Conservation (phyloP, 2,888 invertebrate genomes). For the Sussaba pulchella region DNA sequence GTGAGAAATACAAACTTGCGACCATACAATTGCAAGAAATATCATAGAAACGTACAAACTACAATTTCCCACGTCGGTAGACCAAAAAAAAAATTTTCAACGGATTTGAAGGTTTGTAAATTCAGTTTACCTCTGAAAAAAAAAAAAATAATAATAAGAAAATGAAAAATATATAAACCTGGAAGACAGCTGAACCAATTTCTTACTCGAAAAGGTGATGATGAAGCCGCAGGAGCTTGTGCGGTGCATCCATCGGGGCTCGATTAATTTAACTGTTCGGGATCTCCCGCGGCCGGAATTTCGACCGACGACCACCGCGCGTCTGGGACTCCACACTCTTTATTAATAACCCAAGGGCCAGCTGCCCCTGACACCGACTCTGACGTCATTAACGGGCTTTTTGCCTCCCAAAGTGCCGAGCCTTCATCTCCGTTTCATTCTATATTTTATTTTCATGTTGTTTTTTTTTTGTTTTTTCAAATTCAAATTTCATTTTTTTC, state of each 20-base stretch:
- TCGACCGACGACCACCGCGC: conserved; percentile 69
- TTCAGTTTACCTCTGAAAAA: too few relatives aligned
- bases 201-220: conserved; percentile 14
- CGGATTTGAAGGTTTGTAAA: too few relatives aligned
- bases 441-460: neutral
- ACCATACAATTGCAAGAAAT: too few relatives aligned
- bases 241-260: conserved; percentile 74
- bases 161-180: neutral
- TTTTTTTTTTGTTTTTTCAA: conserved; percentile 17
- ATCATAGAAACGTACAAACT: too few relatives aligned
- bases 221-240: conserved; percentile 46
- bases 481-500: neutral
- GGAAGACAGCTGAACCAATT: conserved; percentile 16
- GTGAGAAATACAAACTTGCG: too few relatives aligned
- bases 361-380: conserved; percentile 77
- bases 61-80: too few relatives aligned
- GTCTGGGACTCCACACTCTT: conserved; percentile 73
- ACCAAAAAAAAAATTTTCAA: too few relatives aligned
- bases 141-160: too few relatives aligned
- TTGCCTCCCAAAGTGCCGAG: conserved; percentile 67
- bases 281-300: conserved; percentile 78
- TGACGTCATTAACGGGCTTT: conserved; percentile 82
- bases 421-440: neutral
- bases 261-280: conserved; percentile 78
- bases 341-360: conserved; percentile 82